Percentiles rank a stretch among this genome's conserved stretches.
Conservation (phyloP, 2,888 invertebrate species). For the Willowsia nigromaculata region DNA sequence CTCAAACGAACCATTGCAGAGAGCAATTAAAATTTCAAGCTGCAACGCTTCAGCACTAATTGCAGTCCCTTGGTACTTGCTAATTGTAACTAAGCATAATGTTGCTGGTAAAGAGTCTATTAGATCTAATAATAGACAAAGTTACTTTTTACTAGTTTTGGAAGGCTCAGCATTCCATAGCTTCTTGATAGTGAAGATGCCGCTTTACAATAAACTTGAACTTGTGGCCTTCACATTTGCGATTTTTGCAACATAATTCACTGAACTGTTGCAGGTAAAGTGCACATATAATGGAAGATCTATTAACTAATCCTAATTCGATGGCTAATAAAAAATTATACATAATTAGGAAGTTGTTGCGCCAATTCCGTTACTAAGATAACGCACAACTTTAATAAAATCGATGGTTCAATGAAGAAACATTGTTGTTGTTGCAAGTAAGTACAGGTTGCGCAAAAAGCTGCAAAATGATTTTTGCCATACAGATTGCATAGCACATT, state of each 20-base stretch:
- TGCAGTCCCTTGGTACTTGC: no score
- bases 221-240: not conserved
- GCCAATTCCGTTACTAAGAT: no score
- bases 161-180: not conserved
- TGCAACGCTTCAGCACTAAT: no score
- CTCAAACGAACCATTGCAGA: no score
- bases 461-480: no score
- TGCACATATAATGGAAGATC: not conserved
- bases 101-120: no score
- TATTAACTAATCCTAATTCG: not conserved
- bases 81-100: no score
- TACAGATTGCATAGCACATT: no score
- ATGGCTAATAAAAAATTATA: no score
- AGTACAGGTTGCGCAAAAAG: no score
- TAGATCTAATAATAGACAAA: no score
- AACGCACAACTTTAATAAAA: not conserved
- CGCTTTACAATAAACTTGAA: not conserved
- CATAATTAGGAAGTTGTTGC: not conserved
- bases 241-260: not conserved
- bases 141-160: not conserved
- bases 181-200: not conserved
- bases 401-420: not conserved
- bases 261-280: not conserved
- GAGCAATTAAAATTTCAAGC: no score
- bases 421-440: not conserved